Evolutionary conservation across 2,113 vertebrate genomes (phyloP).

Genomic region (Pycnonotus jocosus): DNA sequence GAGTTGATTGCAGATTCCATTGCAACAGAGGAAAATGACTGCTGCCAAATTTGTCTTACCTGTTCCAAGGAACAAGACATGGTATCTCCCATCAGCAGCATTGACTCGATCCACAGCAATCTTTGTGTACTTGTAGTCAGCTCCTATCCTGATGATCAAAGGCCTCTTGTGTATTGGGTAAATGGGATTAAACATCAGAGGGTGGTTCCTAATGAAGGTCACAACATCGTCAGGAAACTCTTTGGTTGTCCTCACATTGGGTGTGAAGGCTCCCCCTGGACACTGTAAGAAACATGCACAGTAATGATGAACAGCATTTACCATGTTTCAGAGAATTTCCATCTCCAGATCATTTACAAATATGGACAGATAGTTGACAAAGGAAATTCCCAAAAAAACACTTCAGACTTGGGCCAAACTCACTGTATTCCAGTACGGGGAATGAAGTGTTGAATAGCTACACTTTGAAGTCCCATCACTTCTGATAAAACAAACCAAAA

Average conservation of each 20-base stretch:
- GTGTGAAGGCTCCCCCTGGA: conserved; percentile 96
- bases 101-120: conserved; percentile 91
- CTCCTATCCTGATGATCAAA: conserved; percentile 88
- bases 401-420: not conserved
- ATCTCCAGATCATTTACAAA: not conserved
- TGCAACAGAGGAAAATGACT: not conserved
- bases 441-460: conserved; percentile 14
- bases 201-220: conserved; percentile 94
- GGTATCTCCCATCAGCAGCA: conserved; percentile 91
- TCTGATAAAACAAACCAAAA: not conserved
- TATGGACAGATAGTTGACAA: not conserved
- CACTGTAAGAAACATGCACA: conserved; percentile 73
- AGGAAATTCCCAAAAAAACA: not conserved
- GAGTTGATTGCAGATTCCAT: not conserved
- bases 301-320: not conserved
- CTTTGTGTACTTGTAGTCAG: conserved; percentile 91
- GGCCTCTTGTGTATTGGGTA: conserved; percentile 89
- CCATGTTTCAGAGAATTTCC: not conserved
- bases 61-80: conserved; percentile 94
- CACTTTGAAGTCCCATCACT: not conserved
- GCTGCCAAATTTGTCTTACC: conserved; percentile 65
- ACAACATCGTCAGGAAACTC: conserved; percentile 98
- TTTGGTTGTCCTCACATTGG: conserved; percentile 88
- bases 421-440: not conserved
- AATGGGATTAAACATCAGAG: conserved; percentile 94